Base-by-base conservation (phyloP, 2,888 invertebrate genomes). In the Noctua pronuba region DNA sequence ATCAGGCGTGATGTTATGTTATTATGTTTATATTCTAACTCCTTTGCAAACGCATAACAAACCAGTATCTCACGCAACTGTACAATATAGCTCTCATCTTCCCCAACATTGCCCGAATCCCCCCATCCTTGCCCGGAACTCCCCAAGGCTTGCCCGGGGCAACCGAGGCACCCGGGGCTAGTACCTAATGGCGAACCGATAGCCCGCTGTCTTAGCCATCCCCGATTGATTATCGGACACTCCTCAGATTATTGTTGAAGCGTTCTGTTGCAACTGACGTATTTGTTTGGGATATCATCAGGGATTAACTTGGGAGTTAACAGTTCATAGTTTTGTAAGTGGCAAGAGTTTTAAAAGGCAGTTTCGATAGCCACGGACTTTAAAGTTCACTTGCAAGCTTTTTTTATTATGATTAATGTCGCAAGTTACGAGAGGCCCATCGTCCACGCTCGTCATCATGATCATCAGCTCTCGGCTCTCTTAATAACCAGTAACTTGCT, bases 181-280 rank as follows among this genome's bases (percentile, higher is more conserved):
- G 85, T 86, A 87, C 55, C n/a, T 58, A 62, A 86, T 87, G 85
- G 84, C 84, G 69, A 79, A 76, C 82, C 86, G 80, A 90, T 88
- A 71, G 86, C 84, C 80, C 79, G 76, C 73, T 81, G 83, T 77
- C 82, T 69, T 82, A 82, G 70, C 75, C 84, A 81, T 74, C 41
- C 28, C 60, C 77, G 84, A 81, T 79, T 84, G 87, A 83, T 85
- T 71, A 79, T 64, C 68, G 31, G 38, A 64, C 72, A 76, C 62
- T 76, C 13, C 24, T n/a, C 69, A 49, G 49, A 73, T 70, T 77
- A 81, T 52, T 74, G 77, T 65, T 41, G 52, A 46, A 70, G 24
- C 41, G 52, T 13, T 64, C 62, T n/a, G 55, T 66, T 75, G 13
- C 77, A 31, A 55, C n/a, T 58, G 28, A 55, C 58, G n/a, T 77